Conservation (phyloP, 2,113 vertebrate species). For the Ictidomys tridecemlineatus region DNA sequence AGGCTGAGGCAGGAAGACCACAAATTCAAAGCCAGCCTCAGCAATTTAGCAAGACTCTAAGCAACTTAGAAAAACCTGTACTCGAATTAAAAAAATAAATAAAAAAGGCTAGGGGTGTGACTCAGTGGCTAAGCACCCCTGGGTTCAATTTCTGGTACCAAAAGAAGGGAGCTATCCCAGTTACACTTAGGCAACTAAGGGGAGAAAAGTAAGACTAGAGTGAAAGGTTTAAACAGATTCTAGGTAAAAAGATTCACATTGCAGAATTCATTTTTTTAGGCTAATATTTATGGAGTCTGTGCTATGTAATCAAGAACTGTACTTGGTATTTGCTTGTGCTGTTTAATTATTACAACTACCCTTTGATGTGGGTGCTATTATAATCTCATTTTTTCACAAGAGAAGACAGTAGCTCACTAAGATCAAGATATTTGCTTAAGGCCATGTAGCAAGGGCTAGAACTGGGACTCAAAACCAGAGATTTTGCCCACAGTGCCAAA, state of each 20-base stretch:
- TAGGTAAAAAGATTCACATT: not conserved
- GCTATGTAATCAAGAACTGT: not conserved
- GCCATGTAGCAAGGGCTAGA: not conserved
- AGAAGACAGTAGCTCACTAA: not conserved
- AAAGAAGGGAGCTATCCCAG: not conserved
- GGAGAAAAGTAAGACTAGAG: not conserved
- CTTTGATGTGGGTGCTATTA: not conserved
- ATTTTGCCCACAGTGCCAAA: not conserved
- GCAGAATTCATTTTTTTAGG: conserved; percentile 11
- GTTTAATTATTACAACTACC: not conserved
- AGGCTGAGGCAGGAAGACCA: too few relatives aligned
- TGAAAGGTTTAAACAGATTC: conserved; percentile 5
- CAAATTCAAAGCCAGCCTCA: too few relatives aligned
- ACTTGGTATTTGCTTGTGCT: not conserved
- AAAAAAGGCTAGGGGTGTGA: too few relatives aligned
- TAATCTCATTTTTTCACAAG: not conserved
- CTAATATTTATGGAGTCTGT: not conserved
- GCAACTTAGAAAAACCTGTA: too few relatives aligned
- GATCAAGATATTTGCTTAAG: not conserved
- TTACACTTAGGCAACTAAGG: not conserved
- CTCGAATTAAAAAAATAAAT: too few relatives aligned
- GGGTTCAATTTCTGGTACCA: too few relatives aligned
- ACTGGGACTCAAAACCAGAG: not conserved
- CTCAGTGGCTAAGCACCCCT: too few relatives aligned
- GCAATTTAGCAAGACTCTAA: too few relatives aligned